These are phyloP conservation scores for Cheumatopsyche charites DNA, from an alignment of 1,140 invertebrate genomes.

Conservation along the genomic window DNA sequence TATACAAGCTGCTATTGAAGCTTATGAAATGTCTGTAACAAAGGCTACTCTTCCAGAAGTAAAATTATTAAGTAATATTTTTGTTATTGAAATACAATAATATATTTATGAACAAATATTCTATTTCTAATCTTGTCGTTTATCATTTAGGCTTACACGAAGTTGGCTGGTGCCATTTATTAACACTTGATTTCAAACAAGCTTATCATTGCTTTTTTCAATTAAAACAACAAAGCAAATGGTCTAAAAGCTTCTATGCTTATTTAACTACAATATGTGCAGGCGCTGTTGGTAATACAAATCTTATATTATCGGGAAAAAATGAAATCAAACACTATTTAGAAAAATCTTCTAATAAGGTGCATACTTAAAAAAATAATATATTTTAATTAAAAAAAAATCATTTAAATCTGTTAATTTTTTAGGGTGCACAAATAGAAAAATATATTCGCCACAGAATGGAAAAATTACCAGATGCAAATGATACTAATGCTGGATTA, in stretches of 20 bases:
- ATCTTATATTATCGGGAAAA: constrained; percentile 33
- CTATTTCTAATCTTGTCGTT: constrained; percentile 6
- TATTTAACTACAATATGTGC: constrained; percentile 63
- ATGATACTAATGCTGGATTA: constrained; percentile 34
- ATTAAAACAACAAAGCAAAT: constrained; percentile 68
- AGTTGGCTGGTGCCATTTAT: constrained; percentile 74
- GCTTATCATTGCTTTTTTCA: constrained; percentile 65
- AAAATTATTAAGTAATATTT: constrained; percentile 58
- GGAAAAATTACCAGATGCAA: constrained; percentile 43
- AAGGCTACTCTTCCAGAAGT: constrained; percentile 71
- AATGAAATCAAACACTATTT: constrained; percentile 38
- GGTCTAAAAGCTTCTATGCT: constrained; percentile 75
- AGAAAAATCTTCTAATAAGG: constrained; percentile 46
- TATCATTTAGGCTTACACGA: constrained; percentile 71
- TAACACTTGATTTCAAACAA: constrained; percentile 67
- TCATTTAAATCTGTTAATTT: neutral
- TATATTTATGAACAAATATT: neutral
- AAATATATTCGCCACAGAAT: constrained; percentile 42
- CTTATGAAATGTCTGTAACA: constrained; percentile 66
- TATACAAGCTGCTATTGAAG: constrained; percentile 64
- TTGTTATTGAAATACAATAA: neutral
- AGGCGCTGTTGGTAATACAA: constrained; percentile 48
- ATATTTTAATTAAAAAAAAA: neutral
- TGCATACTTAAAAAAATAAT: constrained; percentile 3
- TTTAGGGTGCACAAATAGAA: constrained; percentile 45